Base-by-base conservation (phyloP, 2,113 vertebrate genomes). In the Chionomys nivalis region DNA sequence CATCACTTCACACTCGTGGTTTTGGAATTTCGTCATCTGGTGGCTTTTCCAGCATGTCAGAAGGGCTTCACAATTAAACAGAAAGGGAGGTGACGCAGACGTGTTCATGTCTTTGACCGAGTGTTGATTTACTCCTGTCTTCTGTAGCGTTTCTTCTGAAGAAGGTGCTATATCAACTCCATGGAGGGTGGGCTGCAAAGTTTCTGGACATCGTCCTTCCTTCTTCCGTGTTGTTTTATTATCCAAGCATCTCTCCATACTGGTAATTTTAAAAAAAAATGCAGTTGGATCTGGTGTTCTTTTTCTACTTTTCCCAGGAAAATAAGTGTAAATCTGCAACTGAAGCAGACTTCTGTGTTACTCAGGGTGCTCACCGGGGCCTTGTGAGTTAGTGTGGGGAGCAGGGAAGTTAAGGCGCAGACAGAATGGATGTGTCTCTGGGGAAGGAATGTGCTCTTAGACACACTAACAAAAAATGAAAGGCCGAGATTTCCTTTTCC, bases 271-370 rank as follows among this genome's bases (percentile, higher is more conserved):
- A 72, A 81, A 79, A 72, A 81, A 79, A 52, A 81, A 85, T 55
- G 36, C 42, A 77, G 66, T 82, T 12, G 87, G 55, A 28, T 77
- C 77, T 39, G n/a, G 55, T 10, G 26, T 82, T 92, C 66, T 72
- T 96, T 83, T 93, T 44, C n/a, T 55, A 33, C 63, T 66, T 91
- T 95, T 75, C 52, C 26, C 28, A 16, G 90, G 72, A 52, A 95
- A 72, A 4, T 33, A 81, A 81, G 77, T 85, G 63, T 79, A 49
- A 89, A 65, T 81, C 42, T 91, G 26, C 55, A 89, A n/a, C 63
- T 13, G 49, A 58, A 89, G 23, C 85, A 17, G 13, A 10, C 31
- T 82, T 93, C 26, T 49, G 55, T 63, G 81, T 19, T 42, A 5
- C n/a, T 87, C n/a, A 23, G 88, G 49, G n/a, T 47, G 65, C 78